Evolutionary conservation across 2,113 vertebrate species (phyloP).

Genomic region (Emydocephalus ijimae): DNA sequence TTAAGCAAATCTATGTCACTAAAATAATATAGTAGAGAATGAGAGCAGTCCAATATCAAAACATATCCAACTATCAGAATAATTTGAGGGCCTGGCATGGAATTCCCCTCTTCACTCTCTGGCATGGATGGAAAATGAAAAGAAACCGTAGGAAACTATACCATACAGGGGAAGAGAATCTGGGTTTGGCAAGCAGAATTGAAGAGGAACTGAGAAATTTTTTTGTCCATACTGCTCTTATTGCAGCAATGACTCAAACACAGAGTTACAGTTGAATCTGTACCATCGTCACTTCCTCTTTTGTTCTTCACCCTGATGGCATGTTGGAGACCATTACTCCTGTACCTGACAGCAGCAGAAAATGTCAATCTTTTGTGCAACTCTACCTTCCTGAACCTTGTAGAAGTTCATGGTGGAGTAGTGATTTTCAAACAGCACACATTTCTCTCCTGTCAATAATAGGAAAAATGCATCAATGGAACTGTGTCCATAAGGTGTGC

Average conservation of each 20-base stretch:
- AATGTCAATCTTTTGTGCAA: background rate
- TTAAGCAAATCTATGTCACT: background rate
- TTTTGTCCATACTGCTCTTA: background rate
- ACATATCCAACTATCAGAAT: background rate
- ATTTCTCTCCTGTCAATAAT: background rate
- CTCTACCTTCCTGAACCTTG: background rate
- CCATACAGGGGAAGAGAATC: background rate
- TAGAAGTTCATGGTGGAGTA: background rate
- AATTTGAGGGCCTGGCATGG: background rate
- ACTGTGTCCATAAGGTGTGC: background rate
- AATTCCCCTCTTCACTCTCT: background rate
- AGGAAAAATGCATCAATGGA: background rate
- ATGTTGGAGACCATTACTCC: background rate
- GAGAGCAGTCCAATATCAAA: background rate
- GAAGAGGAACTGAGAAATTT: background rate
- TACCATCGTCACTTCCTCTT: background rate
- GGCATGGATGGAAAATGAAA: background rate
- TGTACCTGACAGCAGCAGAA: background rate
- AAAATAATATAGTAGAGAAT: background rate
- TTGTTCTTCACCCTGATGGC: background rate
- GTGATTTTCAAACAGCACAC: background rate
- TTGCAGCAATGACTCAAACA: background rate
- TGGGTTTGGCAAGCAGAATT: background rate
- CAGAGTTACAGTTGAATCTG: background rate
- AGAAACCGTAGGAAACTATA: background rate